Evolutionary conservation across 2,888 invertebrate species (phyloP).

Genomic region (Megastigmus dorsalis): DNA sequence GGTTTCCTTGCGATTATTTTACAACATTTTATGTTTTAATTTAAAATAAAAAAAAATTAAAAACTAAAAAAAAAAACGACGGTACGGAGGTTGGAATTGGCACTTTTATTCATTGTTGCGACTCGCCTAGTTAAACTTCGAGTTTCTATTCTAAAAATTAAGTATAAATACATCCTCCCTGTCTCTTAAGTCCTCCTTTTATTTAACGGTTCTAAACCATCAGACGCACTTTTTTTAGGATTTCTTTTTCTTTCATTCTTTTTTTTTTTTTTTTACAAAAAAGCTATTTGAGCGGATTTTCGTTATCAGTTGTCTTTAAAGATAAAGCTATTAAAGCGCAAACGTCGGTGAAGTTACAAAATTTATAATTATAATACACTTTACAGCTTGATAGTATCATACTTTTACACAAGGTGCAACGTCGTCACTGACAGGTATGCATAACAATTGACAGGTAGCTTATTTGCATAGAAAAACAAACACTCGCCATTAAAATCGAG

Average conservation of each 20-base stretch:
- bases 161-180: slow-evolving; percentile 53
- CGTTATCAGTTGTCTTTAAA: slow-evolving; percentile 52
- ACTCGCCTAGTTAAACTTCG: slow-evolving; percentile 57
- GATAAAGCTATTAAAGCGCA: slow-evolving; percentile 58
- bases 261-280: slow-evolving; percentile 53
- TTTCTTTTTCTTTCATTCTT: slow-evolving; percentile 33
- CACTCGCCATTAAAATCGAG: slow-evolving; percentile 59
- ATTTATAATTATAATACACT: slow-evolving; percentile 75
- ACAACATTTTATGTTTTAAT: slow-evolving; percentile 17
- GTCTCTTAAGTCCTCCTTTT: slow-evolving; percentile 46
- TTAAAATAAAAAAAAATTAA: slow-evolving; percentile 40
- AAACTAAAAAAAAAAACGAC: slow-evolving; percentile 49
- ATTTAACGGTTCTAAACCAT: slow-evolving; percentile 53
- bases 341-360: slow-evolving; percentile 71
- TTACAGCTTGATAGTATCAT: slow-evolving; percentile 74
- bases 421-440: slow-evolving; percentile 72
- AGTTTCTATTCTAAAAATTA: slow-evolving; percentile 56
- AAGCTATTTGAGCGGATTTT: slow-evolving; percentile 53
- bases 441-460: slow-evolving; percentile 69
- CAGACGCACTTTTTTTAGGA: slow-evolving; percentile 45
- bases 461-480: slow-evolving; percentile 68
- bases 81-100: slow-evolving; percentile 64
- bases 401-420: slow-evolving; percentile 72
- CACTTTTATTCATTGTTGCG: slow-evolving; percentile 69
- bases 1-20: slow-evolving; percentile 23